Base-by-base conservation (phyloP, 2,113 vertebrate genomes). In the Pelecanoides urinatrix region DNA sequence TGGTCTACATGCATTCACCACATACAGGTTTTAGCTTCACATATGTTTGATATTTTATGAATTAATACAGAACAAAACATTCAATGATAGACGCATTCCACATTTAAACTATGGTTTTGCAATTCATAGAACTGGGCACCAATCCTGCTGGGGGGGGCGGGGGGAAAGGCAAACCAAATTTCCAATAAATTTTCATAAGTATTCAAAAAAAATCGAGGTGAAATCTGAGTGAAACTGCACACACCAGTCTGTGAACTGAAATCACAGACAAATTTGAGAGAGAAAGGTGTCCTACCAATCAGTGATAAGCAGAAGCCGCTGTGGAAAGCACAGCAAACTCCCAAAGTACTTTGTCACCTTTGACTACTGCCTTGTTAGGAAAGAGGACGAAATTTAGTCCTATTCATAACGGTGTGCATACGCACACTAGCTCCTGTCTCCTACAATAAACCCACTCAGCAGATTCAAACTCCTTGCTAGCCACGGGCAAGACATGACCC, bases 31-130 rank as follows among this genome's bases (percentile, higher is more conserved):
- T 45, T 59, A 49, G 34, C 42, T 30, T 18, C 53, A 5, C 17
- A 0, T 0, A 2, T 7, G 4, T 25, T 12, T 61, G 36, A 27
- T 10, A 26, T 6, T 20, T 34, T n/a, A 1, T 16, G 30, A 65
- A 52, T 13, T 20, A 14, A 44, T 18, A 4, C 29, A 66, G 23
- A 52, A 27, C 14, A 7, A 21, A 53, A 27, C 9, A 45, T 19
- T 16, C 36, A 45, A 18, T 4, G 20, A 65, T 2, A 25, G 68
- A n/a, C 30, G 77, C 11, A 2, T 7, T 25, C 19, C n/a, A 59
- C 65, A 16, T 45, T 27, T 44, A 34, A 93, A 45, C 8, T 13
- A 7, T 0, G 2, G 36, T 26, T 72, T 89, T 83, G 62, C 30
- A 62, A 7, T 2, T 86, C 67, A n/a, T 9, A 71, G 27, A 9